Base-by-base conservation (phyloP, 2,888 invertebrate species). In the Sphaerophoria taeniata region DNA sequence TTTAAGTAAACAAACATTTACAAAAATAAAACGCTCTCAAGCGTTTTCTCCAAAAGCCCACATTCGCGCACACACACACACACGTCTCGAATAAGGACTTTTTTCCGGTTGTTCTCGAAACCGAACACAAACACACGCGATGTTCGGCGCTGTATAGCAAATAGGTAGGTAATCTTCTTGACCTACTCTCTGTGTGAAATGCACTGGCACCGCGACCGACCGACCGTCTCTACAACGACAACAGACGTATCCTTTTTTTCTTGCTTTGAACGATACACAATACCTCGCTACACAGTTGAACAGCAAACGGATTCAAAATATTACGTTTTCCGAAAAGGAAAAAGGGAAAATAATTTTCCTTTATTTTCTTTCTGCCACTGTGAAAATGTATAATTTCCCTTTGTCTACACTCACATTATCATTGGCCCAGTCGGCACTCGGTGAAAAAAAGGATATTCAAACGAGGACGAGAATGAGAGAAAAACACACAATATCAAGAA, bases 141-240 rank as follows among this genome's bases (percentile, higher is more conserved):
- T 39, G 6, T 39, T 39, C 6, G 9, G 12, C 43, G 43, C 12
- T 43, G 3, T 11, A 36, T 6, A 39, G 31, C 7, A n/a, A 45
- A 45, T 63, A 24, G 24, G 24, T 24, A 24, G 24, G 24, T 24
- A 16, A 14, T 72, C 72, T 80, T 84, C 84, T 84, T 84, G 80
- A 84, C 84, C 84, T 84, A 84, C 84, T 84, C 84, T 84, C 80
- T 69, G 69, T 24, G 75, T 51, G 47, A 67, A 75, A 61, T 80
- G 80, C 84, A 84, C 71, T 45, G 43, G 75, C 69, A 80, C 75
- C 45, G 51, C 84, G 61, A 69, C 24, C 24, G 24, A 24, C 24
- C 24, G 24, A 24, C 24, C 24, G 24, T 24, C 24, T 24, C 24
- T 24, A 24, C 24, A 24, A 24, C 24, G 24, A 24, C 2, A 24